phyloP scores from a whole-genome alignment of 2,113 vertebrate species.

The Aviceda subcristata region DNA sequence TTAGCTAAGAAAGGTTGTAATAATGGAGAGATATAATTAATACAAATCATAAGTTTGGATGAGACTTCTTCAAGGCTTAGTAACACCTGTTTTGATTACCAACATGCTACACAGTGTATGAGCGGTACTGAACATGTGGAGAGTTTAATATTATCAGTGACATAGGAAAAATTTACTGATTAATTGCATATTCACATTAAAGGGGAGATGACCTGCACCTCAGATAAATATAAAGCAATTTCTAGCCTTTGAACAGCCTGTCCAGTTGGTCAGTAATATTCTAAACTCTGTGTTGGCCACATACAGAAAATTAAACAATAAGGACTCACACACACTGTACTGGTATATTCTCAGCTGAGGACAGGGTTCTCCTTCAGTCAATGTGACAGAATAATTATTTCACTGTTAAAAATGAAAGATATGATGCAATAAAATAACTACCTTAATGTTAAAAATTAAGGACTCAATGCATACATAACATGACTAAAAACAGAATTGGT shows the following conservation, averaged over 20 bases:
- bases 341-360: background rate
- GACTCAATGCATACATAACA: background rate
- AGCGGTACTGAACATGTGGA: background rate
- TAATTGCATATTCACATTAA: background rate
- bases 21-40: conserved; percentile 29
- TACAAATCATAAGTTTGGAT: conserved; percentile 2
- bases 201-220: background rate
- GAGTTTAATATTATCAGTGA: background rate
- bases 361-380: background rate
- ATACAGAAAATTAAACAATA: background rate
- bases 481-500: background rate
- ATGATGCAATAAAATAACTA: background rate
- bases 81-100: background rate
- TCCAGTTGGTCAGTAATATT: background rate
- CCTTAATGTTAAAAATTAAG: background rate
- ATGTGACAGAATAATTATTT: background rate
- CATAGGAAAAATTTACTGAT: background rate
- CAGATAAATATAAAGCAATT: background rate
- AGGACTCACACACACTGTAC: background rate
- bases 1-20: background rate
- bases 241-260: background rate
- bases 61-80: conserved; percentile 44
- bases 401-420: background rate
- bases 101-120: background rate
- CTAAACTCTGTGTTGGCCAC: background rate